These are phyloP conservation scores for Galeopsomyia nigrocyanea DNA, from an alignment of 2,888 invertebrate species.

Conservation along the genomic window DNA sequence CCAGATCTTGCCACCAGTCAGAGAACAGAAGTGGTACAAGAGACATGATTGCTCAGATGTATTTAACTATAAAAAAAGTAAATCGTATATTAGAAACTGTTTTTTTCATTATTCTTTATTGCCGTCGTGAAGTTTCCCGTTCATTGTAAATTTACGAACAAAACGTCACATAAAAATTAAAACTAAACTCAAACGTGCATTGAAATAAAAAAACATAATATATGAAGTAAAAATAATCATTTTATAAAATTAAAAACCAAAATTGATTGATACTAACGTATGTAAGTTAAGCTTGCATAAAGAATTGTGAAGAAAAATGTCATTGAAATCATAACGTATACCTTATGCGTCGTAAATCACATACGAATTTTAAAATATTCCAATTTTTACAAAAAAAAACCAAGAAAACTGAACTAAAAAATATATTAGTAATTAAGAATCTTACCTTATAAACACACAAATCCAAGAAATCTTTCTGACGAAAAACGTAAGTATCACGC, in stretches of 20 bases:
- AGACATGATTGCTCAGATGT: constrained; percentile 74
- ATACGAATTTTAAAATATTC: background rate
- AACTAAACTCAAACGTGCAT: background rate
- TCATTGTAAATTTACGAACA: too few species aligned
- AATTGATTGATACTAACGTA: too few species aligned
- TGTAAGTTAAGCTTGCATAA: too few species aligned
- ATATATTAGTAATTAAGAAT: background rate
- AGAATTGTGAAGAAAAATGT: too few species aligned
- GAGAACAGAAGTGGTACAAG: constrained; percentile 86
- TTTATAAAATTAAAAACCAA: background rate
- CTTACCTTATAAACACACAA: background rate
- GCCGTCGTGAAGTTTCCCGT: too few species aligned
- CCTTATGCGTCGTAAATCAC: background rate
- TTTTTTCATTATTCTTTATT: too few species aligned
- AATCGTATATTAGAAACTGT: background rate
- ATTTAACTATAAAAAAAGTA: constrained; percentile 26
- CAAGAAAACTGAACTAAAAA: background rate
- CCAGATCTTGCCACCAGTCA: constrained; percentile 88
- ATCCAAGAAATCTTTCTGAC: background rate
- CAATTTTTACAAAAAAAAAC: background rate
- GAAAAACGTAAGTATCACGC: background rate
- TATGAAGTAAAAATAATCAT: background rate
- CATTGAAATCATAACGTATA: too few species aligned
- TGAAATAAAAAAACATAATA: constrained; percentile 6
- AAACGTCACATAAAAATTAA: too few species aligned